A percentile compares a stretch with the other conserved stretches of the same genome.
Evolutionary conservation across 53 echinoderm and acorn worm species (phyloP).

Genomic region (Actinopyga echinites): DNA sequence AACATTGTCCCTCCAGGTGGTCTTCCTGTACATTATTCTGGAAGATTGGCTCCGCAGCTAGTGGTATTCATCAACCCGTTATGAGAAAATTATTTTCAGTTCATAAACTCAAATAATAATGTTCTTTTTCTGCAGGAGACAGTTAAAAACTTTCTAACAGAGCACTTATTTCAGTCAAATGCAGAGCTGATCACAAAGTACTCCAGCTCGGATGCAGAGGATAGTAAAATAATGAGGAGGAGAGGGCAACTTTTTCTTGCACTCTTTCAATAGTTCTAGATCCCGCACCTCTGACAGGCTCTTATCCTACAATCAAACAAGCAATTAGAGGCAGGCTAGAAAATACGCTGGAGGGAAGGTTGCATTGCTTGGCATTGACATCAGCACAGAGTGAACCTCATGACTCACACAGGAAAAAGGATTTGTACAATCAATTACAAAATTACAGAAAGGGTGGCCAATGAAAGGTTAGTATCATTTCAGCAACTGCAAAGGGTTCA

Average conservation of each 20-base stretch:
- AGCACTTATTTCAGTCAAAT: slow-evolving; percentile 41
- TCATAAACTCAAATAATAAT: not conserved
- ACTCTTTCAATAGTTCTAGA: not conserved
- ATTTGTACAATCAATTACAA: slow-evolving; percentile 8
- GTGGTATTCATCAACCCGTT: not conserved
- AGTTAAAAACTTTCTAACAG: slow-evolving; percentile 37
- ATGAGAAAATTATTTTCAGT: too few relatives aligned
- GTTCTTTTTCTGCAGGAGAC: slow-evolving; percentile 8
- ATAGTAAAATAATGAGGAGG: slow-evolving; percentile 50
- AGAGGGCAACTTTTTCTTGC: slow-evolving; percentile 28
- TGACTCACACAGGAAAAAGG: slow-evolving; percentile 4
- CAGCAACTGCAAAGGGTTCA: too few relatives aligned
- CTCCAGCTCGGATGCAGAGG: not conserved
- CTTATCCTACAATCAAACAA: slow-evolving; percentile 29
- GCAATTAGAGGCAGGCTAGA: slow-evolving; percentile 24
- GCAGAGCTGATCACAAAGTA: slow-evolving; percentile 56
- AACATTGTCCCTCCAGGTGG: not conserved
- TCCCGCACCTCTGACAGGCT: not conserved
- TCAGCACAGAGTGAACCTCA: not conserved
- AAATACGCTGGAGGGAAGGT: slow-evolving; percentile 7
- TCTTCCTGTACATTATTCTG: too few relatives aligned
- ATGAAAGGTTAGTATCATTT: too few relatives aligned
- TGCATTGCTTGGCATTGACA: slow-evolving; percentile 6
- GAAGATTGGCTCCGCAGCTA: too few relatives aligned
- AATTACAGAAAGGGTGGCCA: not conserved